Evolutionary conservation across 1,140 invertebrate genomes (phyloP).

Genomic region (Drosophila funebris): DNA sequence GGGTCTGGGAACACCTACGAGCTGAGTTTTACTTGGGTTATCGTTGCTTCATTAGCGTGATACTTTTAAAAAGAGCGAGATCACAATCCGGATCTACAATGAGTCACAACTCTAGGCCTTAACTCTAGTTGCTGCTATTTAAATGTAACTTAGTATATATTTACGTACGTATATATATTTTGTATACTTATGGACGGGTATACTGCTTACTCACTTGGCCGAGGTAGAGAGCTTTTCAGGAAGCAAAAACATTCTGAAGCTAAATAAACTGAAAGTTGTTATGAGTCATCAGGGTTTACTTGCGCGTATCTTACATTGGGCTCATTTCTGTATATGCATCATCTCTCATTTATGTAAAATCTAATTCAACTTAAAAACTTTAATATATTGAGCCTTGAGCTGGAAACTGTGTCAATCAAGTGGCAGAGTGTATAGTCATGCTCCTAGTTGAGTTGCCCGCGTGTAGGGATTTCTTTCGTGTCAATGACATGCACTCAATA

Average conservation of each 20-base stretch:
- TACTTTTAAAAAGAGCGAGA: neutral
- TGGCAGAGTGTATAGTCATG: no score
- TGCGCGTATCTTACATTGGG: constrained; percentile 1
- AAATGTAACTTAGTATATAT: neutral
- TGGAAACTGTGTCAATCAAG: no score
- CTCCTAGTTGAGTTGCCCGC: no score
- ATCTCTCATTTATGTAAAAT: neutral
- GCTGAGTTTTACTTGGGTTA: constrained; percentile 4
- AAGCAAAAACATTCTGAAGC: constrained; percentile 11
- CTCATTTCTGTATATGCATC: constrained; percentile 2
- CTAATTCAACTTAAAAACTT: no score
- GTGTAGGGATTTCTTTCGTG: no score
- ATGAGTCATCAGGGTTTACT: constrained; percentile 43
- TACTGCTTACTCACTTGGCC: constrained; percentile 21
- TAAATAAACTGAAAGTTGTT: constrained; percentile 18
- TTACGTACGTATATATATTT: neutral
- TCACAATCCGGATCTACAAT: constrained; percentile 14
- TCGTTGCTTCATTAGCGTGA: constrained; percentile 26
- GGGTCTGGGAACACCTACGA: neutral
- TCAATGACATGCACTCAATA: no score
- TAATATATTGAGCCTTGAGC: no score
- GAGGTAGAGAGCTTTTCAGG: constrained; percentile 2
- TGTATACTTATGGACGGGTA: neutral
- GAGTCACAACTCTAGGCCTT: constrained; percentile 21
- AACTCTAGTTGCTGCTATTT: neutral